Conservation (phyloP, 2,888 invertebrate genomes). For the Amiota mariae region DNA sequence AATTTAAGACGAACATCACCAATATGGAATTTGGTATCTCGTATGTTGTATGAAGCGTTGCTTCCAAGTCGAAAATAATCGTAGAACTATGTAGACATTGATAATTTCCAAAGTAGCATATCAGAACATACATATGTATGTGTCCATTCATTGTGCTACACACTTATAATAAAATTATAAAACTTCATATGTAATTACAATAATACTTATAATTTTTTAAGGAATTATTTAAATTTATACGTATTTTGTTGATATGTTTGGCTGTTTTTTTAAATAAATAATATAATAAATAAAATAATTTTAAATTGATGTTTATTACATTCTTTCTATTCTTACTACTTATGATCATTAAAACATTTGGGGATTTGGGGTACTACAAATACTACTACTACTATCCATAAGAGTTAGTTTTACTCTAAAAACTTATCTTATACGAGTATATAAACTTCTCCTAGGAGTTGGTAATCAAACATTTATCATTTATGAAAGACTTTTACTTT, state of each 20-base stretch:
- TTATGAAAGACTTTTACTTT: no score
- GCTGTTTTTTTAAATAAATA: constrained; percentile 10
- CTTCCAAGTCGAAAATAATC: constrained; percentile 8
- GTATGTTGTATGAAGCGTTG: neutral
- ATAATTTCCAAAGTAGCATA: constrained; percentile 24
- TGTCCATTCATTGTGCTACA: neutral
- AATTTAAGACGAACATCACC: constrained; percentile 7
- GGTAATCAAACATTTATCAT: no score
- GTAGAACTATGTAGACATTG: constrained; percentile 3
- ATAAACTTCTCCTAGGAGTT: no score
- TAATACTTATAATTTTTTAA: constrained; percentile 25
- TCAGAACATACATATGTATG: constrained; percentile 14
- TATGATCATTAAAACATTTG: constrained; percentile 2
- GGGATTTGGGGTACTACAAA: no score
- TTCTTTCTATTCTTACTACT: neutral
- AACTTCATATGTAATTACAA: constrained; percentile 19
- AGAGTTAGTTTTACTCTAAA: no score
- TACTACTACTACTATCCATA: no score
- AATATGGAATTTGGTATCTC: constrained; percentile 34
- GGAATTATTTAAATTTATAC: neutral
- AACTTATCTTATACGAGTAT: no score
- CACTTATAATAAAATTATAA: neutral
- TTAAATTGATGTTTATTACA: neutral
- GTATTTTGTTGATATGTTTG: constrained; percentile 4
- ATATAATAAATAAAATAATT: neutral